Conservation (phyloP, 2,113 vertebrate species). For the Perca flavescens region DNA sequence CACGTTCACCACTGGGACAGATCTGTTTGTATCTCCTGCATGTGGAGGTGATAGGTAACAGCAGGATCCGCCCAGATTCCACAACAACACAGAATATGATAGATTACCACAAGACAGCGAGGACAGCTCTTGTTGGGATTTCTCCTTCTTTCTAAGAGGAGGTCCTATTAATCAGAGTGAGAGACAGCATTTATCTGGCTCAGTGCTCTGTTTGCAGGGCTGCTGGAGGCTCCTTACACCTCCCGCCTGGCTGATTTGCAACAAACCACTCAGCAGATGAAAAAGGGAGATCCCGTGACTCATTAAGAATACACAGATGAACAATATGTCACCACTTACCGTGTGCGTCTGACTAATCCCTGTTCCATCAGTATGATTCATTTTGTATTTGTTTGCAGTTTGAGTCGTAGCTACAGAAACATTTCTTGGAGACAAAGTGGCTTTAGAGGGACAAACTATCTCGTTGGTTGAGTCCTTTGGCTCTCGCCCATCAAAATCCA, state of each 20-base stretch:
- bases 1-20: constrained; percentile 14
- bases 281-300: constrained; percentile 40
- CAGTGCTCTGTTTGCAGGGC: constrained; percentile 8
- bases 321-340: constrained; percentile 43
- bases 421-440: neutral
- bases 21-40: constrained; percentile 3
- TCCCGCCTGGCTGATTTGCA: constrained; percentile 19
- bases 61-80: constrained; percentile 3
- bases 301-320: constrained; percentile 47
- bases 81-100: constrained; percentile 25
- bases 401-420: constrained; percentile 20
- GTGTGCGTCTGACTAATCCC: constrained; percentile 31
- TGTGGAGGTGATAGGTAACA: constrained; percentile 18
- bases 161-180: constrained; percentile 51
- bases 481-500: neutral
- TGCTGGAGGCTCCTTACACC: constrained; percentile 22
- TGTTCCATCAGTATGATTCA: constrained; percentile 39
- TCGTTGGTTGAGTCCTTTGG: constrained; percentile 4
- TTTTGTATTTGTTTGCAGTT: constrained; percentile 32
- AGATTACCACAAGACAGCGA: neutral
- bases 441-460: constrained; percentile 3
- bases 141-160: constrained; percentile 50
- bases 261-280: constrained; percentile 28
- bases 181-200: constrained; percentile 56
- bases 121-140: constrained; percentile 1